Base-by-base conservation (phyloP, 2,113 vertebrate species). In the Ophthalmolycus amberensis region DNA sequence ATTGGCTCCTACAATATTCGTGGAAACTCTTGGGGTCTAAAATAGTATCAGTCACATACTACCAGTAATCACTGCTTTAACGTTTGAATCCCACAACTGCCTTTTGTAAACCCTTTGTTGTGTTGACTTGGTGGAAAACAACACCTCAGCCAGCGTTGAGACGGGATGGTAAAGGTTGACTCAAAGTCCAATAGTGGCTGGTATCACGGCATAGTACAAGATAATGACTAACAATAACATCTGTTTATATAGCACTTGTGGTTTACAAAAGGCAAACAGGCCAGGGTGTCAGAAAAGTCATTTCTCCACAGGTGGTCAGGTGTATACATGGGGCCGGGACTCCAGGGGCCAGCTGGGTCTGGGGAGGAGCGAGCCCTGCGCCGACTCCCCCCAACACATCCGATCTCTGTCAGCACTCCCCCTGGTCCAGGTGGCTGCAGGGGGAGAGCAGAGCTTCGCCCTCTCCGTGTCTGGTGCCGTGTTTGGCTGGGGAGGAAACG, bases 401-500 rank as follows among this genome's bases (percentile, higher is more conserved):
- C 42, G 73, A 60, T 87, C 73, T 15, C 86, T 99, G 4, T 87
- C 92, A 20, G 94, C 94, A 22, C 58, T 96, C 62, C 94, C 97
- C 1, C 75, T 98, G 60, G 93, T 95, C 80, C 96, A 95, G 25
- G 93, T 98, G 75, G 91, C 95, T 34, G 96, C 97, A 0, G 98
- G 97, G 71, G 96, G 95, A 78, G 94, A 95, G 80, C 97, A 98
- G 91, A 97, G 97, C 62, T 75, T 93, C 4, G 90, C 87, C 1
- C 92, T 98, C 75, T 96, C 97, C 0, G 93, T 96, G 58, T 97
- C 96, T 8, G 97, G 98, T 81, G 95, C 94, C 2, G 93, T 97
- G 69, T 97, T 96, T 34, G 94, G 95, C 22, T 99, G 98, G 98
- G 97, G 97, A 29, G 95, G 92, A 72, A 99, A 99, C 9, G 16